phyloP scores from a whole-genome alignment of 2,797 vertebrate species.

The Rhabdomys pumilio region DNA sequence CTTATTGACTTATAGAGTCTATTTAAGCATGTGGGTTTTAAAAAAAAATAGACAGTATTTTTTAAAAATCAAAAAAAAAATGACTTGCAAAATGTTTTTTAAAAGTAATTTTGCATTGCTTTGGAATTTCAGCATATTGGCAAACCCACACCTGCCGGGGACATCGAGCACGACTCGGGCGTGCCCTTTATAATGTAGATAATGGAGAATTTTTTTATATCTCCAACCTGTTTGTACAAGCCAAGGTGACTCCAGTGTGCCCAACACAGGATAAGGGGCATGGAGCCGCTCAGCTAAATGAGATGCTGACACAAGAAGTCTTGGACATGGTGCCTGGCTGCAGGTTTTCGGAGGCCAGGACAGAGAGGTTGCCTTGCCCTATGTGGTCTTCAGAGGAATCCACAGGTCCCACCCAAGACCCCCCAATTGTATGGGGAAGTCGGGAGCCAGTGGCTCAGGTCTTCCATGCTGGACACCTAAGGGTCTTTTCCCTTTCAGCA shows the following conservation, averaged over 20 bases:
- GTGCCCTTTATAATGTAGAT: neutral
- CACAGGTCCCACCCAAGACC: neutral
- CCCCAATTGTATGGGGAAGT: conserved; percentile 36
- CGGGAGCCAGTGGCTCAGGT: neutral
- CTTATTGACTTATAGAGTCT: conserved; percentile 76
- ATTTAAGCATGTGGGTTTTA: conserved; percentile 81
- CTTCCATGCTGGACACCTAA: neutral
- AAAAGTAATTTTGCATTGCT: conserved; percentile 80
- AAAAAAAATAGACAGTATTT: conserved; percentile 77
- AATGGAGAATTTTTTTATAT: conserved; percentile 29
- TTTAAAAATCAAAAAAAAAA: conserved; percentile 72
- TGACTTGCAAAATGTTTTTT: conserved; percentile 79
- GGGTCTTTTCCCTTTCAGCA: neutral
- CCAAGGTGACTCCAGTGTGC: conserved; percentile 12
- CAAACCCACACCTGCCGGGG: conserved; percentile 37
- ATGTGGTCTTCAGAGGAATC: neutral
- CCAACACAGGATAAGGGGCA: neutral
- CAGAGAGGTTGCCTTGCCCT: neutral
- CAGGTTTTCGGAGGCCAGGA: neutral
- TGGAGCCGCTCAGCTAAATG: rapidly evolving
- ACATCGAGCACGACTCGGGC: neutral
- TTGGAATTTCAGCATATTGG: conserved; percentile 61
- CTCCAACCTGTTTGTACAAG: conserved; percentile 55
- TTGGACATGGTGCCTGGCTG: neutral
- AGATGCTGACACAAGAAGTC: neutral